These are phyloP conservation scores for Amphiura filiformis DNA, from an alignment of 35 echinoderm and acorn worm genomes.

Conservation along the genomic window DNA sequence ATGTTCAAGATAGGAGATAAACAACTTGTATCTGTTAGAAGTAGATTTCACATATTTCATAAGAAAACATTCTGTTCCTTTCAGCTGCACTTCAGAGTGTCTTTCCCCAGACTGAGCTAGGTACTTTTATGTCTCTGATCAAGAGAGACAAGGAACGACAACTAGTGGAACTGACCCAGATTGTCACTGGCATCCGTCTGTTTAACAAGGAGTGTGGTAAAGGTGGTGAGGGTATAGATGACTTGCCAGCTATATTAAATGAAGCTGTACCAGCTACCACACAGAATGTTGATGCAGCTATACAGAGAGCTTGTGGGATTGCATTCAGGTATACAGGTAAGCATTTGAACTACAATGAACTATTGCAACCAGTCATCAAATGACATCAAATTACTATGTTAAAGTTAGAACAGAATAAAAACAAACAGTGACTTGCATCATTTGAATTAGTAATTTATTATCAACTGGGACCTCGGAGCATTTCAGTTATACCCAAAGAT, in stretches of 20 bases:
- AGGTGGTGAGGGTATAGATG: constrained; percentile 97
- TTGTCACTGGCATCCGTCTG: constrained; percentile 86
- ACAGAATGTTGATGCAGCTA: constrained; percentile 96
- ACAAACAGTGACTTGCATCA: too few species aligned
- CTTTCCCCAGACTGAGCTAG: constrained; percentile 95
- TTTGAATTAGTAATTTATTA: too few species aligned
- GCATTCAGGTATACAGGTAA: constrained; percentile 96
- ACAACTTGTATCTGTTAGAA: too few species aligned
- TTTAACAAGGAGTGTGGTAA: constrained; percentile 99
- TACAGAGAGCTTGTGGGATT: constrained; percentile 70
- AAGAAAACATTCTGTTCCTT: too few species aligned
- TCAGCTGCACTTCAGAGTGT: constrained; percentile 94
- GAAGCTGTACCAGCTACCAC: constrained; percentile 97
- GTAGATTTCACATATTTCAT: too few species aligned
- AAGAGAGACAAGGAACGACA: constrained; percentile 89
- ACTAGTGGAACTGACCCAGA: constrained; percentile 74
- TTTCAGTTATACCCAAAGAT: too few species aligned
- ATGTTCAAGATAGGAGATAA: too few species aligned
- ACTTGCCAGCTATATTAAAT: constrained; percentile 97
- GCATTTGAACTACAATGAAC: too few species aligned
- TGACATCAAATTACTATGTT: too few species aligned
- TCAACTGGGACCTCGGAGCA: too few species aligned
- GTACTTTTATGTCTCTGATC: constrained; percentile 94
- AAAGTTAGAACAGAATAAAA: too few species aligned
- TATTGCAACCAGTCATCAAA: too few species aligned